Base-by-base conservation (phyloP, 2,797 vertebrate species). In the Xenentodon cancila region DNA sequence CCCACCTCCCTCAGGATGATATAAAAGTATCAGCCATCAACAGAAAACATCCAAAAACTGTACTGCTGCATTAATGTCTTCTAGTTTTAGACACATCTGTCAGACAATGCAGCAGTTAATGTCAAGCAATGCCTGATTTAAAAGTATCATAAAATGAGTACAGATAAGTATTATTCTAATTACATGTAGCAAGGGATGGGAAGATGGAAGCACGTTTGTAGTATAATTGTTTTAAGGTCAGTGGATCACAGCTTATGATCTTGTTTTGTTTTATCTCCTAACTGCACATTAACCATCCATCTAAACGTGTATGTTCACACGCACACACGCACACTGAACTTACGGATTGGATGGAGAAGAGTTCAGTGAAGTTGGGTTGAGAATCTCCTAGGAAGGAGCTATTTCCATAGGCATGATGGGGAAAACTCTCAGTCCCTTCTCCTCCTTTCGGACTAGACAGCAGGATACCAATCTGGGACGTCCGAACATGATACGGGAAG, bases 401-500 rank as follows among this genome's bases (percentile, higher is more conserved):
- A 20, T 97, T 97, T 51, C 96, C 96, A 1, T 97, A 97, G 21
- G 95, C 95, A 7, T 97, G 96, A 71, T 96, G 95, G 5, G 96
- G 96, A 68, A 96, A 97, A 76, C 94, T 94, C 84, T 94, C 94
- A 0, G 80, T 89, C 2, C 81, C 88, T 53, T 89, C 89, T 5
- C 87, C 89, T 32, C 77, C 92, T 80, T 93, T 93, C 0, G 91
- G 94, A 82, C 92, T 94, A 43, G 94, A 93, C 48, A 94, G 85
- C 46, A 94, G 88, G 19, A 95, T 95, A 25, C 95, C 96, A 0
- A 97, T 97, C 90, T 97, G 96, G 9, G 96, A 97, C 0, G 96
- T 97, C 67, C 96, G 93, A 42, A 97, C 96, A 0, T 97, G 96
- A 85, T 96, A 97, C 0, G 96, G 96, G 84, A 97, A 97, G 85